Evolutionary conservation across 1,140 invertebrate species (phyloP).

Genomic region (Drosophila melanogaster): DNA sequence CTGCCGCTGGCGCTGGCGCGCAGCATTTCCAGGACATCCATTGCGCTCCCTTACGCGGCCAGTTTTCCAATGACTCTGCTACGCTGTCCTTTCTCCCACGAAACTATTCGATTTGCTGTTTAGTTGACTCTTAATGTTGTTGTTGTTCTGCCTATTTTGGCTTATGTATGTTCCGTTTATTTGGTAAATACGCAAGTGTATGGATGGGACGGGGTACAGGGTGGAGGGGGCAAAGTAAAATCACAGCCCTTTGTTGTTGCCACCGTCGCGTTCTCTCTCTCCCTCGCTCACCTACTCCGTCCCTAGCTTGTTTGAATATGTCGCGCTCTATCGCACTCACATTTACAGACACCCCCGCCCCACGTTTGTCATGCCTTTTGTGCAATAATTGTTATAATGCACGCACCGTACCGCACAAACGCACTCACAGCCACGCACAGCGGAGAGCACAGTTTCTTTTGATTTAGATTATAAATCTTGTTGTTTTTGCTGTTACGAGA

Average conservation of each 20-base stretch:
- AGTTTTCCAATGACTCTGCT: background rate
- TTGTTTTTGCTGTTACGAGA: conserved; percentile 33
- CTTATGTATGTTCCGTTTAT: conserved; percentile 27
- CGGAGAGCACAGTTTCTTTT: conserved; percentile 6
- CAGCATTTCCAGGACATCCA: conserved; percentile 73
- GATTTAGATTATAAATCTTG: conserved; percentile 6
- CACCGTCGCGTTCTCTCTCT: background rate
- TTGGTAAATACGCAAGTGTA: conserved; percentile 42
- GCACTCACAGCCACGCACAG: conserved; percentile 1
- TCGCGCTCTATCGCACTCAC: conserved; percentile 14
- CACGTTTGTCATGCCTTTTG: conserved; percentile 24
- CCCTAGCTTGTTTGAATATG: conserved; percentile 5
- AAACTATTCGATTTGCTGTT: conserved; percentile 14
- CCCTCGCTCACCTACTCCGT: conserved; percentile 1
- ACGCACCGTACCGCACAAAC: conserved; percentile 41
- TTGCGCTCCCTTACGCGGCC: conserved; percentile 22
- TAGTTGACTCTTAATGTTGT: conserved; percentile 6
- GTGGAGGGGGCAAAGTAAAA: conserved; percentile 15
- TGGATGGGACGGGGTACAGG: conserved; percentile 1
- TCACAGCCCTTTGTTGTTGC: conserved; percentile 40
- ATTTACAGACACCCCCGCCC: conserved; percentile 19
- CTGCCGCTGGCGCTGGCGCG: conserved; percentile 60
- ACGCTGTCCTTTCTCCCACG: background rate
- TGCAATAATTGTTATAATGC: conserved; percentile 59
- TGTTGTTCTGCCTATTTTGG: conserved; percentile 9